These are phyloP conservation scores for Grantiella picta DNA, from an alignment of 2,113 vertebrate species.

Conservation along the genomic window DNA sequence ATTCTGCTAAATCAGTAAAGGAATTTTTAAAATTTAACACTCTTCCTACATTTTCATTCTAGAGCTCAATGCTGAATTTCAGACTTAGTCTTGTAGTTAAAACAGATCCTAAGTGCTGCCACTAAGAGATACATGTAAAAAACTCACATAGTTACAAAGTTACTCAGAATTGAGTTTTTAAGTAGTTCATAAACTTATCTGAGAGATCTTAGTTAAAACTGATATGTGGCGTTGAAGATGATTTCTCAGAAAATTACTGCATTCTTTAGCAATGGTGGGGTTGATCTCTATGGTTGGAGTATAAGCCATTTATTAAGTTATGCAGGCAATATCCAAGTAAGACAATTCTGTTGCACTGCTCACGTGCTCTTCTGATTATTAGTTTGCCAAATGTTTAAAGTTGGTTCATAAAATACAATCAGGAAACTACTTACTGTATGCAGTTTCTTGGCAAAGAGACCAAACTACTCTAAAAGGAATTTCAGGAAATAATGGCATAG, in stretches of 20 bases:
- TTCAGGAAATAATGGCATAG: background rate
- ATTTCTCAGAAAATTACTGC: background rate
- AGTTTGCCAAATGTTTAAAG: background rate
- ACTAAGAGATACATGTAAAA: background rate
- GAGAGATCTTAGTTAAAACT: background rate
- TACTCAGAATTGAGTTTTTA: background rate
- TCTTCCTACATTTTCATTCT: background rate
- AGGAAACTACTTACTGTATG: background rate
- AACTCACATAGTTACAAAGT: background rate
- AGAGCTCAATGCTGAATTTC: background rate
- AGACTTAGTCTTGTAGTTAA: background rate
- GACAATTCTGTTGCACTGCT: background rate
- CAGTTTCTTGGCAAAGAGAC: background rate
- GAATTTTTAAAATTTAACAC: background rate
- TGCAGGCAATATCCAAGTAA: background rate
- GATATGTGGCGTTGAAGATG: background rate
- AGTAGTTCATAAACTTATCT: background rate
- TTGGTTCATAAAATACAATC: background rate
- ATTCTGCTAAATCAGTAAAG: background rate
- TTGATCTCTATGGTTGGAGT: background rate
- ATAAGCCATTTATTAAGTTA: background rate
- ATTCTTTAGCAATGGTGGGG: background rate
- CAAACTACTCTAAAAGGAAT: background rate
- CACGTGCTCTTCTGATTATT: background rate
- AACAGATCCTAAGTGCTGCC: background rate